A percentile compares a stretch with the other conserved stretches of the same genome.
phyloP scores from a whole-genome alignment of 2,888 invertebrate genomes.

The Allacma fusca region DNA sequence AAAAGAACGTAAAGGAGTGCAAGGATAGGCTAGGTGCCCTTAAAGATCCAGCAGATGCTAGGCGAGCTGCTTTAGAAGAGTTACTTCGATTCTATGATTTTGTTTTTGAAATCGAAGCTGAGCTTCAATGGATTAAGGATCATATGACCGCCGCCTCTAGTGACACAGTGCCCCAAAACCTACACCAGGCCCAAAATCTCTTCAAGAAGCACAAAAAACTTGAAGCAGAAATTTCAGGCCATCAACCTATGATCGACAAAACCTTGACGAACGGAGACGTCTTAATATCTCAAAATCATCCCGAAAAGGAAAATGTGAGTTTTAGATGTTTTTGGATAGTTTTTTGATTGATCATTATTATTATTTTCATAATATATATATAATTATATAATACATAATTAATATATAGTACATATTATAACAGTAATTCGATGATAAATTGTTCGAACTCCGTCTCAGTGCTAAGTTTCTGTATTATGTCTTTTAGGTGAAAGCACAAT shows the following conservation, averaged over 20 bases:
- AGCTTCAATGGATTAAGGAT: slow-evolving; percentile 94
- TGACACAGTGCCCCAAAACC: slow-evolving; percentile 71
- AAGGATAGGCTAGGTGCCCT: slow-evolving; percentile 76
- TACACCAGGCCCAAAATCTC: slow-evolving; percentile 90
- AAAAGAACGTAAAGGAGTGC: slow-evolving; percentile 78
- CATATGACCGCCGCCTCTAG: slow-evolving; percentile 80
- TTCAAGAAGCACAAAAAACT: slow-evolving; percentile 94
- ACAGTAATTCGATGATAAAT: no score
- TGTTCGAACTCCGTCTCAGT: no score
- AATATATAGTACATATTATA: no score
- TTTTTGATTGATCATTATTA: neutral
- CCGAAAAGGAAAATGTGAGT: slow-evolving; percentile 77
- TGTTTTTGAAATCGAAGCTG: slow-evolving; percentile 89
- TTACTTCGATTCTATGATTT: slow-evolving; percentile 89
- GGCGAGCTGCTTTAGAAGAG: slow-evolving; percentile 83
- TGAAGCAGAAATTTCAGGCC: slow-evolving; percentile 85
- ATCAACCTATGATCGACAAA: slow-evolving; percentile 84
- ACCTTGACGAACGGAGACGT: slow-evolving; percentile 80
- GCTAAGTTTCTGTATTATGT: slow-evolving; percentile 25
- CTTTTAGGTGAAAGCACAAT: slow-evolving; percentile 77
- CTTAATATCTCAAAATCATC: slow-evolving; percentile 79
- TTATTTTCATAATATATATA: no score
- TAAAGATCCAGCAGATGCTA: slow-evolving; percentile 74
- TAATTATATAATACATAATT: no score
- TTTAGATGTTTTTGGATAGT: no score